Percentiles rank a stretch among this genome's conserved stretches.
These are phyloP conservation scores for Eretmochelys imbricata DNA, from an alignment of 2,113 vertebrate species.

Conservation along the genomic window DNA sequence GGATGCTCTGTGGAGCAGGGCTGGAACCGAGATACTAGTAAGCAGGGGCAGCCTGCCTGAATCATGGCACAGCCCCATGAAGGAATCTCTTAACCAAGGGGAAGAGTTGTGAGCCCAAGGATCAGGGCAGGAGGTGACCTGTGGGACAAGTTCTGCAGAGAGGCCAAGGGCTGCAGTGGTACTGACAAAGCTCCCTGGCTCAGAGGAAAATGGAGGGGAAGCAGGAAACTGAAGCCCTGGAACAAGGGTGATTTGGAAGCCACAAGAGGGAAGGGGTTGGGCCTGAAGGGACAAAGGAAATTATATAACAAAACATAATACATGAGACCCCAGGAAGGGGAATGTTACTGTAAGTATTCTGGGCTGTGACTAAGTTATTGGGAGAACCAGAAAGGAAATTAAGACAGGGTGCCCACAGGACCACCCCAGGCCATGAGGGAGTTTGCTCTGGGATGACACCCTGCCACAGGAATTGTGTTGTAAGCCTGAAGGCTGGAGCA, in stretches of 20 bases:
- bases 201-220: neutral
- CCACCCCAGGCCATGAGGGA: neutral
- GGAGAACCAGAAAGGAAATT: neutral
- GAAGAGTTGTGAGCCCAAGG: neutral
- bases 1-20: neutral
- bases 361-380: neutral
- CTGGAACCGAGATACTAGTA: neutral
- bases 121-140: neutral
- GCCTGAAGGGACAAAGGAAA: neutral
- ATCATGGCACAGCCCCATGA: neutral
- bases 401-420: neutral
- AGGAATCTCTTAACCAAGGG: neutral
- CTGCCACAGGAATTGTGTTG: constrained; percentile 1
- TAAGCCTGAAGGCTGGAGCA: neutral
- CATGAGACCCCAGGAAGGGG: neutral
- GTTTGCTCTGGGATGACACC: neutral
- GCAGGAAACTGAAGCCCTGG: neutral
- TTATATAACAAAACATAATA: neutral
- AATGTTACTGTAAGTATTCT: neutral
- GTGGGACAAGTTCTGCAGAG: neutral
- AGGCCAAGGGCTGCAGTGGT: neutral
- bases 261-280: neutral
- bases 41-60: neutral
- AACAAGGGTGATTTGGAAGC: neutral
- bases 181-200: neutral